Percentiles rank a stretch among this genome's conserved stretches.
These are phyloP conservation scores for Gymnobelideus leadbeateri DNA, from an alignment of 2,113 vertebrate genomes.

Conservation along the genomic window DNA sequence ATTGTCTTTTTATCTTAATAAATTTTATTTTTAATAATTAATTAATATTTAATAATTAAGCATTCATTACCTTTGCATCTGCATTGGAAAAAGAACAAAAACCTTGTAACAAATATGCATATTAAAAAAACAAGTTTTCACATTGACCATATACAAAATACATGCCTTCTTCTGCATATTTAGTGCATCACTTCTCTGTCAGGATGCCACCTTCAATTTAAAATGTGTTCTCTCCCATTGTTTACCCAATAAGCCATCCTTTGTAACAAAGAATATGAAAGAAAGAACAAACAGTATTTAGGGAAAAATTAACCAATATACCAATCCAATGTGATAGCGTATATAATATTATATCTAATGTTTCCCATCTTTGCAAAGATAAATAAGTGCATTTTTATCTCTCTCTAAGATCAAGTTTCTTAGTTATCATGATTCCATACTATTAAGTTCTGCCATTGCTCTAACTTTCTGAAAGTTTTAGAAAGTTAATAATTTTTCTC, in stretches of 20 bases:
- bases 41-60: no score
- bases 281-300: not conserved
- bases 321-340: not conserved
- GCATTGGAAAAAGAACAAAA: no score
- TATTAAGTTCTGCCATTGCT: not conserved
- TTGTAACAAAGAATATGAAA: not conserved
- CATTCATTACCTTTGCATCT: no score
- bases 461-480: slow-evolving; percentile 13
- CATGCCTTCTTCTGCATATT: no score
- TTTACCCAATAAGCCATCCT: not conserved
- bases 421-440: not conserved
- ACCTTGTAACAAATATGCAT: no score
- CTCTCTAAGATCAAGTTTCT: not conserved
- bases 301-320: not conserved
- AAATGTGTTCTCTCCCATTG: not conserved
- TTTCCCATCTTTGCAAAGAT: not conserved
- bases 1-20: no score
- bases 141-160: no score
- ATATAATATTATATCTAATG: not conserved
- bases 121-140: no score
- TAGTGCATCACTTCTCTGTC: no score
- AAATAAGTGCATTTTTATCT: not conserved
- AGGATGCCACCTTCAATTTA: not conserved
- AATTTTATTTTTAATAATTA: no score
- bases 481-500: slow-evolving; percentile 2